A percentile compares a stretch with the other conserved stretches of the same genome.
Evolutionary conservation across 35 echinoderm and acorn worm species (phyloP).

Genomic region (Heliocidaris tuberculata): DNA sequence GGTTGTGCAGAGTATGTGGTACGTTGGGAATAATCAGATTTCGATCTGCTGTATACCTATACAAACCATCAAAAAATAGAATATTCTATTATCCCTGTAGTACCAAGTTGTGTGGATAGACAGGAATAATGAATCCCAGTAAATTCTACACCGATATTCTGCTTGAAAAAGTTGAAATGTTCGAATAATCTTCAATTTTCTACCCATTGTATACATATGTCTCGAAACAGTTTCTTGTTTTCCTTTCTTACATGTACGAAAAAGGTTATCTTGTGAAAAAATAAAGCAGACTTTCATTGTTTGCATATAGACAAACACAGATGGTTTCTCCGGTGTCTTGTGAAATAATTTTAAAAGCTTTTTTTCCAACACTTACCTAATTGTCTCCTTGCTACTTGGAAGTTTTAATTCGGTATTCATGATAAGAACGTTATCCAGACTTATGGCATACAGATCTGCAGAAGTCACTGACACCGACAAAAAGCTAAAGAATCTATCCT

Average conservation of each 20-base stretch:
- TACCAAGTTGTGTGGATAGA: no score
- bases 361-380: background rate
- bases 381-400: background rate
- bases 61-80: constrained; percentile 32
- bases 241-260: no score
- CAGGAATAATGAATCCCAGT: no score
- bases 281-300: no score
- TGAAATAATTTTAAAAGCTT: background rate
- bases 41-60: constrained; percentile 55
- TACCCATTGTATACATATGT: no score
- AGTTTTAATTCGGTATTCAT: constrained; percentile 46
- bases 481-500: constrained; percentile 53
- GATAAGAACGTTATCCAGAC: constrained; percentile 57
- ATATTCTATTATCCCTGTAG: background rate
- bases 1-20: constrained; percentile 61
- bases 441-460: constrained; percentile 58
- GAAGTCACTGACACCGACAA: constrained; percentile 72
- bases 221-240: no score
- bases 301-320: no score
- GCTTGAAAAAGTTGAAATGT: no score
- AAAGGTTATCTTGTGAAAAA: no score
- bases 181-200: no score
- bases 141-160: no score
- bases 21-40: constrained; percentile 56
- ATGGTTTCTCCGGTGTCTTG: no score